A percentile compares a stretch with the other conserved stretches of the same genome.
Evolutionary conservation across 2,888 invertebrate genomes (phyloP).

Genomic region (Erebia palarica): DNA sequence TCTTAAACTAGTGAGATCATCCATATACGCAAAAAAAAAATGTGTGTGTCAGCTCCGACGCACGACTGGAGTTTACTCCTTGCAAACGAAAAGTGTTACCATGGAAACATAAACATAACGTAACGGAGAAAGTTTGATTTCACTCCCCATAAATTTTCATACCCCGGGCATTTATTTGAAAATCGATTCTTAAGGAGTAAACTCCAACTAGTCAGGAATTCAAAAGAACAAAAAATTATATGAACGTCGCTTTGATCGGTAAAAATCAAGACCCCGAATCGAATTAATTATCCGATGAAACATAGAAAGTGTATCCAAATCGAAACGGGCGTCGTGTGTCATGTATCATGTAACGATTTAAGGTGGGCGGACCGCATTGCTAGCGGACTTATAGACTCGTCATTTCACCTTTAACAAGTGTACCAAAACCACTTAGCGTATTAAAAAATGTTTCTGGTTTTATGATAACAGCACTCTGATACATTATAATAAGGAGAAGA

Average conservation of each 20-base stretch:
- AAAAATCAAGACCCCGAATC: slow-evolving; percentile 5
- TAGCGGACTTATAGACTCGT: background rate
- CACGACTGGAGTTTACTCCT: no score
- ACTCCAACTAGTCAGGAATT: background rate
- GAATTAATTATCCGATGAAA: slow-evolving; percentile 9
- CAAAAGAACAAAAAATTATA: background rate
- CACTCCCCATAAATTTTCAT: no score
- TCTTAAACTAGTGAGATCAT: background rate
- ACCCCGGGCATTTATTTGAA: no score
- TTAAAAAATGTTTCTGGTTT: no score
- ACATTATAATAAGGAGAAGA: no score
- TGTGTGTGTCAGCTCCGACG: no score
- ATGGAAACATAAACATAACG: no score
- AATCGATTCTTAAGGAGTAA: no score
- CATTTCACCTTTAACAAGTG: slow-evolving; percentile 5
- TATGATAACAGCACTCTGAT: no score
- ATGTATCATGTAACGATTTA: slow-evolving; percentile 4
- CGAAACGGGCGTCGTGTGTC: slow-evolving; percentile 6
- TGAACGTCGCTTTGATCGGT: background rate
- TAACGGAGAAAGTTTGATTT: no score
- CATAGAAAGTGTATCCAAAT: slow-evolving; percentile 18
- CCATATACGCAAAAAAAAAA: no score
- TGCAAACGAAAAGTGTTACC: no score
- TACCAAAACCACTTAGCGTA: background rate
- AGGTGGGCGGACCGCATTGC: slow-evolving; percentile 17